Evolutionary conservation across 2,797 vertebrate species (phyloP), one percentile per base, ranked within the genome.

Genomic region (Falco rusticolus): DNA sequence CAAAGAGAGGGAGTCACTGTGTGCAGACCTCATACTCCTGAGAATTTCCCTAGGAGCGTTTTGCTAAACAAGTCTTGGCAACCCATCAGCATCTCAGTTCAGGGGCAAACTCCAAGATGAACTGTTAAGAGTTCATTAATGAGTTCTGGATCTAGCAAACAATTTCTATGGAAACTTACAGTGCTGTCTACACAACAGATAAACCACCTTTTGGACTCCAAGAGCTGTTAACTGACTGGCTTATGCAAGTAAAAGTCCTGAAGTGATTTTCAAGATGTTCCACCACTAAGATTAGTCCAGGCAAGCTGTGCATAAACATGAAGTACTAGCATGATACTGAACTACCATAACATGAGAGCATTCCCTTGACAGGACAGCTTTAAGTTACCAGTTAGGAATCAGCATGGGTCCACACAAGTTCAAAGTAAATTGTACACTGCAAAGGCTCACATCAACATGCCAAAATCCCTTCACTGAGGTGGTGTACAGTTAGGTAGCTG

Each of bases 371-470:
- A 78, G 37, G 34, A 47, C 51, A 74, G 16, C 29, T 53, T 10
- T 50, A 39, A 59, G 25, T 56, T 80, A 84, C 26, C 29, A 29
- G 22, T 33, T 43, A 22, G 20, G 37, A 76, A 48, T 22, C 31
- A 31, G 11, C 21, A 16, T 1, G 0, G 0, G 6, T 18, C 28
- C 56, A 33, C 2, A 1, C 10, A 51, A 43, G 21, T 43, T 82
- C 39, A 37, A 66, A 65, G 9, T 1, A 1, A 79, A 61, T 31
- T 1, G 0, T 15, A 21, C 9, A 41, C 34, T 76, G n/a, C 45
- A 41, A 64, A 69, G 10, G 20, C 17, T 80, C 29, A 41, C 37
- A 29, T 56, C 19, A 70, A 70, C 79, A 89, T 29, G 8, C 28
- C 25, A 50, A 74, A 64, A 50, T 13, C 37, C 16, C 39, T 79